phyloP scores from a whole-genome alignment of 2,113 vertebrate genomes.

The Myxocyprinus asiaticus region DNA sequence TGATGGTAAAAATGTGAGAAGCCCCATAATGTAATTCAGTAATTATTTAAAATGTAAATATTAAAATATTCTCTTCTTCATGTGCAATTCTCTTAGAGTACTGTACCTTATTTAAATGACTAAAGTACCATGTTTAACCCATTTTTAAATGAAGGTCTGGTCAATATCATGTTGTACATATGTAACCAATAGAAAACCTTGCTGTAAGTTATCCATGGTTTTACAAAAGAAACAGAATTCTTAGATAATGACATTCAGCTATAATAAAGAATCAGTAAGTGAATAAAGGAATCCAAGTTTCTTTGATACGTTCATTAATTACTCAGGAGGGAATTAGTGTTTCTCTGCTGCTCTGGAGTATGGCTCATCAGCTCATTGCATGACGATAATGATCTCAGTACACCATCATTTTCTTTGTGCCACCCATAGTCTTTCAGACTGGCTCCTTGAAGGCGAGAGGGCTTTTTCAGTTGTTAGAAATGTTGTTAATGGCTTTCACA shows the following conservation, averaged over 20 bases:
- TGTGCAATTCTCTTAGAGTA: no score
- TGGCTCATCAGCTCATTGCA: constrained; percentile 33
- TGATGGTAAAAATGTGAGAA: constrained; percentile 8
- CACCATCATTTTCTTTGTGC: constrained; percentile 10
- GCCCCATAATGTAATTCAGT: neutral
- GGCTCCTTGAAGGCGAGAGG: neutral
- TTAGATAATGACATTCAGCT: no score
- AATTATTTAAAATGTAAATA: neutral
- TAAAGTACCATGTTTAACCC: no score
- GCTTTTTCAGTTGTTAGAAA: neutral
- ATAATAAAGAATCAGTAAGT: no score
- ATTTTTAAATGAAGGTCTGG: no score
- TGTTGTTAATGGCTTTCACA: constrained; percentile 20
- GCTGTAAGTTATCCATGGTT: no score
- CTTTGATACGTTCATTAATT: constrained; percentile 12
- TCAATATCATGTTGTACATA: no score
- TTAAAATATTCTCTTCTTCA: neutral
- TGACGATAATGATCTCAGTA: constrained; percentile 33
- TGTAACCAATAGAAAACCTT: no score
- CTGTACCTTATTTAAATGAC: no score
- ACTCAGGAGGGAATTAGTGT: neutral
- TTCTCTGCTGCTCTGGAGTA: constrained; percentile 1
- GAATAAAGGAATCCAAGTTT: constrained; percentile 4
- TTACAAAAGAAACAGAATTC: no score
- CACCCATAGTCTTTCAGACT: neutral